Percentiles rank a stretch among this genome's conserved stretches.
Conservation (phyloP, 2,888 invertebrate genomes). For the Philaethria dido region DNA sequence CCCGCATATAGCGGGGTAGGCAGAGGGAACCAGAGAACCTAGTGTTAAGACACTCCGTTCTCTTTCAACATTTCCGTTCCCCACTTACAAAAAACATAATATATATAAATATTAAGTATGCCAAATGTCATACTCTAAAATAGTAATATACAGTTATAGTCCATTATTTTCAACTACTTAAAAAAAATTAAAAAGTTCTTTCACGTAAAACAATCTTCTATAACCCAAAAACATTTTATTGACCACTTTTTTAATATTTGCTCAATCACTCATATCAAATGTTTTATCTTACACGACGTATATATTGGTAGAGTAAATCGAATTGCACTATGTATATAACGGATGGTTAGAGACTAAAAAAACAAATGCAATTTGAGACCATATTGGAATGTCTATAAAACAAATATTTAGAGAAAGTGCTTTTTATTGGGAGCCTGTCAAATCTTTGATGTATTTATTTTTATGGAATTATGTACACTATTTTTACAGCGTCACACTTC, state of each 20-base stretch:
- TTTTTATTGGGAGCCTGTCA: no score
- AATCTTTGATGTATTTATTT: not conserved
- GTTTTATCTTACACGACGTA: constrained; percentile 3
- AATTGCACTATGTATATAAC: constrained; percentile 17
- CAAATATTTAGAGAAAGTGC: constrained; percentile 6
- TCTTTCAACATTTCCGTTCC: no score
- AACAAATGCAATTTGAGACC: constrained; percentile 8
- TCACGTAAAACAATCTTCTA: not conserved
- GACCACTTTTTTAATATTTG: not conserved
- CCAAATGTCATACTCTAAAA: no score
- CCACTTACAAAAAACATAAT: no score
- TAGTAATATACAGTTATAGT: no score
- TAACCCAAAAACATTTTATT: not conserved
- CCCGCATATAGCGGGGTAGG: no score
- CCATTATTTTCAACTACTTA: no score
- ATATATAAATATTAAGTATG: no score
- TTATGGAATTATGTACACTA: not conserved
- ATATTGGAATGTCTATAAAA: not conserved
- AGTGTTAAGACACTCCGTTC: no score
- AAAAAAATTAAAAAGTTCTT: not conserved
- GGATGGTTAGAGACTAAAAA: not conserved
- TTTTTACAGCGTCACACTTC: no score
- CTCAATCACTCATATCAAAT: constrained; percentile 27
- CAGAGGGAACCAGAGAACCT: no score
- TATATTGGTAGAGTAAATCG: constrained; percentile 17